Percentiles rank a stretch among this genome's conserved stretches.
Conservation (phyloP, 1,140 invertebrate genomes). For the Achroia grisella region DNA sequence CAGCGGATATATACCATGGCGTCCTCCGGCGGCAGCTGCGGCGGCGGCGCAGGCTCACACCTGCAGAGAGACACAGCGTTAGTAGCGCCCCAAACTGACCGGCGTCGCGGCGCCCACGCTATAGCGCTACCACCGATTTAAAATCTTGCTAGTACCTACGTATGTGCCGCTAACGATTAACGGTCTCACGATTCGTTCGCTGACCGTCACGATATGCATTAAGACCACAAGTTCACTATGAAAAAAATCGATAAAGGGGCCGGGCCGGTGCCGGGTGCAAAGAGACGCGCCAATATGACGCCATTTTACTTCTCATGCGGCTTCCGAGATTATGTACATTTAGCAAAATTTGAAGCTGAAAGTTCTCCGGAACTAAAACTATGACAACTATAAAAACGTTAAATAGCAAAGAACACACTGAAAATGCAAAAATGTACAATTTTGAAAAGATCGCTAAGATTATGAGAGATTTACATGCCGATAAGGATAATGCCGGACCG, state of each 20-base stretch:
- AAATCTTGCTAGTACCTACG: slow-evolving; percentile 60
- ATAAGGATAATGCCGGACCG: slow-evolving; percentile 59
- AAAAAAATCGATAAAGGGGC: slow-evolving; percentile 63
- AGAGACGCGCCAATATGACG: slow-evolving; percentile 61
- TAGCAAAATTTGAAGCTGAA: slow-evolving; percentile 38
- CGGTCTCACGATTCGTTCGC: slow-evolving; percentile 28
- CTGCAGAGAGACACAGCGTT: slow-evolving; percentile 75
- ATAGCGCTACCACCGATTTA: slow-evolving; percentile 59
- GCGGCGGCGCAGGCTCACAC: slow-evolving; percentile 73
- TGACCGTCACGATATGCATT: slow-evolving; percentile 43
- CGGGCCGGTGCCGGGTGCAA: slow-evolving; percentile 48
- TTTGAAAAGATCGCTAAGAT: slow-evolving; percentile 62
- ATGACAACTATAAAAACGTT: slow-evolving; percentile 43
- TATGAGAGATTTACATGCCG: slow-evolving; percentile 50
- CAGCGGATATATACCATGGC: slow-evolving; percentile 79
- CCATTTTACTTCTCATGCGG: slow-evolving; percentile 65
- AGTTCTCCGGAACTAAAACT: slow-evolving; percentile 63
- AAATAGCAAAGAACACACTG: slow-evolving; percentile 51
- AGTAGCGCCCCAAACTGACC: slow-evolving; percentile 71
- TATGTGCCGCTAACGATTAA: slow-evolving; percentile 22
- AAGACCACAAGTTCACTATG: slow-evolving; percentile 26
- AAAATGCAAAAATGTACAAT: slow-evolving; percentile 52
- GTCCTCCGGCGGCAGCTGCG: slow-evolving; percentile 69
- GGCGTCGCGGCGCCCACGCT: slow-evolving; percentile 23
- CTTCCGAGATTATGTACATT: slow-evolving; percentile 43